Conservation (phyloP, 2,888 invertebrate genomes). For the Agonopterix alstromeriana region DNA sequence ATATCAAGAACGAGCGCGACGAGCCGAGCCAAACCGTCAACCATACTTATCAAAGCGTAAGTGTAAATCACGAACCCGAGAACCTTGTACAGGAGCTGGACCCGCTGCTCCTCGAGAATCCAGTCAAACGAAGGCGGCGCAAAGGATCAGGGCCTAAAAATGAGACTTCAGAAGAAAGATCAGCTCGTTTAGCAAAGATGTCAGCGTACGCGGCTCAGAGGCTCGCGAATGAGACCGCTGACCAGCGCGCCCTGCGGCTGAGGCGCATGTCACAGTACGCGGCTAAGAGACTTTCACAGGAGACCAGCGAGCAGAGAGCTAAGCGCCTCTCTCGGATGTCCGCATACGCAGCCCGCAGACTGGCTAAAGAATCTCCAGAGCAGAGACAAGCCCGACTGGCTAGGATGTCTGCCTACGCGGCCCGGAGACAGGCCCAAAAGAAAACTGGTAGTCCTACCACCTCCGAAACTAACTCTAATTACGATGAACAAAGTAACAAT, state of each 20-base stretch:
- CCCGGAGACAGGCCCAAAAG: constrained; percentile 51
- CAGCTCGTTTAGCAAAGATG: constrained; percentile 56
- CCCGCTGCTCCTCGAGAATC: constrained; percentile 17
- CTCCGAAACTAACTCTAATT: constrained; percentile 6
- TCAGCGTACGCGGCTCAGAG: constrained; percentile 65
- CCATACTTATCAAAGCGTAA: background rate
- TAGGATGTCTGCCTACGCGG: constrained; percentile 66
- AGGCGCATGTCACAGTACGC: constrained; percentile 68
- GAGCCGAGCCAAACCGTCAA: background rate
- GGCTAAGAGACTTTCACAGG: constrained; percentile 51
- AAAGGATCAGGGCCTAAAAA: constrained; percentile 27
- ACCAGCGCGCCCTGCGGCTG: constrained; percentile 50
- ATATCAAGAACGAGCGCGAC: constrained; percentile 34
- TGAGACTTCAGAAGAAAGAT: constrained; percentile 52
- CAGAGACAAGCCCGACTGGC: constrained; percentile 50
- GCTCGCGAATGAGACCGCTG: constrained; percentile 59
- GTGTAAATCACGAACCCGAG: constrained; percentile 1
- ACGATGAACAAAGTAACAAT: constrained; percentile 8
- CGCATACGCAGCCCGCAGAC: constrained; percentile 57
- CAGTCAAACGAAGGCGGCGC: constrained; percentile 22
- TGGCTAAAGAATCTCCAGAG: constrained; percentile 60
- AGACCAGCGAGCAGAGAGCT: constrained; percentile 56
- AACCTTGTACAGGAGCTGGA: constrained; percentile 29
- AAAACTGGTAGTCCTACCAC: constrained; percentile 21
- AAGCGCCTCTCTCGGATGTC: constrained; percentile 61